Conservation (phyloP, 1,140 invertebrate genomes). For the Stratiolaelaps scimitus region DNA sequence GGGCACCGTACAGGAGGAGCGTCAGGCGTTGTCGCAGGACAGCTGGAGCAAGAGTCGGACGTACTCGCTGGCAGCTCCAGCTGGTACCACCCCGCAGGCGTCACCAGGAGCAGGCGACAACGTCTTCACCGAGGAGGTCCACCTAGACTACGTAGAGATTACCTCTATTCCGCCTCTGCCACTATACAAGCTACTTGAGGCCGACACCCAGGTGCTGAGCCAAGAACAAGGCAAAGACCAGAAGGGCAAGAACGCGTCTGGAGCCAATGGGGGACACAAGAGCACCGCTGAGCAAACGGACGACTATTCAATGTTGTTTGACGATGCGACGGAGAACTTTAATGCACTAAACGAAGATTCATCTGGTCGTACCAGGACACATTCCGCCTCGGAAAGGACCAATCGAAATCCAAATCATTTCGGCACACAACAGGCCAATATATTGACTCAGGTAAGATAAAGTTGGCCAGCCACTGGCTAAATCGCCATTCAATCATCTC, state of each 20-base stretch:
- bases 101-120: constrained; percentile 44
- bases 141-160: constrained; percentile 87
- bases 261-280: constrained; percentile 34
- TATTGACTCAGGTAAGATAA: constrained; percentile 27
- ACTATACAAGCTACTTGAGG: constrained; percentile 81
- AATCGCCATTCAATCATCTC: too few relatives aligned
- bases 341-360: constrained; percentile 20
- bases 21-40: constrained; percentile 42
- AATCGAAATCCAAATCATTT: constrained; percentile 26
- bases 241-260: constrained; percentile 31
- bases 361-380: constrained; percentile 19
- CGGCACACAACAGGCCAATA: constrained; percentile 22
- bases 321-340: constrained; percentile 12
- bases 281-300: constrained; percentile 30
- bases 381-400: constrained; percentile 8
- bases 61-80: constrained; percentile 48
- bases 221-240: constrained; percentile 8
- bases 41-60: constrained; percentile 73
- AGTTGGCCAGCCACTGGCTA: too few relatives aligned
- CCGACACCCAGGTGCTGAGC: constrained; percentile 59
- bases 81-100: constrained; percentile 40
- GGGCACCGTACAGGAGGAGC: constrained; percentile 33
- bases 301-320: constrained; percentile 27
- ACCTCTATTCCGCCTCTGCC: constrained; percentile 90
- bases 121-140: constrained; percentile 64